A percentile compares a stretch with the other conserved stretches of the same genome.
These are phyloP conservation scores for Gambusia holbrooki DNA, from an alignment of 2,113 vertebrate species.

Conservation along the genomic window DNA sequence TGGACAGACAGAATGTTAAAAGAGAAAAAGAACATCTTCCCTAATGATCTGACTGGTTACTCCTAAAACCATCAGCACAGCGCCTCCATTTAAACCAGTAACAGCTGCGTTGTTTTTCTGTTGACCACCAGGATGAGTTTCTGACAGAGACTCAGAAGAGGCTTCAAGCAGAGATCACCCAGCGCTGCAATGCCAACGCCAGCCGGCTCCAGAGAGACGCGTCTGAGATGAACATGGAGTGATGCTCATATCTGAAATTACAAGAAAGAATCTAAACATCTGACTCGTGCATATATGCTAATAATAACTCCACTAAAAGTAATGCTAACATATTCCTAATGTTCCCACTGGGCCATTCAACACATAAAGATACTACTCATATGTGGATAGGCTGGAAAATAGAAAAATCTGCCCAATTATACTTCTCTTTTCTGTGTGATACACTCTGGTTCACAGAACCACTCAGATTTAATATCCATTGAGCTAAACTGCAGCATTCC, in stretches of 20 bases:
- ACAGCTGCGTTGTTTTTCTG: not conserved
- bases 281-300: not conserved
- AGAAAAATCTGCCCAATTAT: not conserved
- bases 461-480: too few relatives aligned
- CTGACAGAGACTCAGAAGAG: constrained; percentile 70
- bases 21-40: not conserved
- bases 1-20: not conserved
- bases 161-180: constrained; percentile 69
- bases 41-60: not conserved
- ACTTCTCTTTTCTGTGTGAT: not conserved
- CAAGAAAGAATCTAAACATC: not conserved
- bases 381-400: too few relatives aligned
- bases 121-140: constrained; percentile 73
- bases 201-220: constrained; percentile 5
- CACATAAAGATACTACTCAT: not conserved
- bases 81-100: not conserved
- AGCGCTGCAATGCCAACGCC: constrained; percentile 66
- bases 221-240: not conserved
- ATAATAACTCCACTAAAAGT: not conserved
- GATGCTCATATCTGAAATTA: not conserved
- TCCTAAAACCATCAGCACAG: not conserved
- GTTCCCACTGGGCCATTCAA: not conserved
- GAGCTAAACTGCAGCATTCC: too few relatives aligned
- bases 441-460: too few relatives aligned
- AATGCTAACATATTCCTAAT: not conserved